Base-by-base conservation (phyloP, 2,113 vertebrate genomes). In the Hassar affinis region DNA sequence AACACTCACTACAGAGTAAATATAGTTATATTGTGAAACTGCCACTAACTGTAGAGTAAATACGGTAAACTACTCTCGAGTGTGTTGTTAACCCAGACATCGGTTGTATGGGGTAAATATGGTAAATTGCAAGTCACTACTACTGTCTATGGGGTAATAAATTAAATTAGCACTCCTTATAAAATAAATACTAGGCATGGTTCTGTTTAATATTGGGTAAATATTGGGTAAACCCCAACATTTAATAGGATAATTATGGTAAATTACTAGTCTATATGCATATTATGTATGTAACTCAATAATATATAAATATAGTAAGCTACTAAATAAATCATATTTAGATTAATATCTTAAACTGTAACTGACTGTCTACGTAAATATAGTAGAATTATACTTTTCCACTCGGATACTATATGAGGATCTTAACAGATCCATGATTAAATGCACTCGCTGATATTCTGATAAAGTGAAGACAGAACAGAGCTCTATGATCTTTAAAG, bases 401-500 rank as follows among this genome's bases (percentile, higher is more conserved):
- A 42, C 6, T 42, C n/a, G n/a, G n/a, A n/a, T n/a, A n/a, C n/a
- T n/a, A 25, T 6, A 45, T 1, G 3, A 42, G 15, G 11, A 6
- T 30, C 11, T 30, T 30, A 59, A 59, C 68, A 59, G 71, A 76
- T 17, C n/a, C 14, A 25, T 82, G 72, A 57, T 76, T 33, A 76
- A 52, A 62, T 75, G 42, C 45, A 25, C 56, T 61, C 2, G 14
- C 69, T 62, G 56, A 64, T 71, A 33, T 52, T 30, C n/a, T 84
- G 30, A 79, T 71, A 17, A 30, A 59, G 71, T 9, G 64, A 56
- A 66, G 33, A 47, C 47, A 52, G 49, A 33, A 27, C 20, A 8
- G 20, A 79, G 77, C 66, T 79, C 35, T 83, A 85, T 77, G 54
- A 79, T 47, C 62, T 83, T 59, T 68, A 72, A 85, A 80, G 79